Percentiles rank a stretch among this genome's conserved stretches.
phyloP scores from a whole-genome alignment of 2,888 invertebrate genomes.

The Agrotis clavis region DNA sequence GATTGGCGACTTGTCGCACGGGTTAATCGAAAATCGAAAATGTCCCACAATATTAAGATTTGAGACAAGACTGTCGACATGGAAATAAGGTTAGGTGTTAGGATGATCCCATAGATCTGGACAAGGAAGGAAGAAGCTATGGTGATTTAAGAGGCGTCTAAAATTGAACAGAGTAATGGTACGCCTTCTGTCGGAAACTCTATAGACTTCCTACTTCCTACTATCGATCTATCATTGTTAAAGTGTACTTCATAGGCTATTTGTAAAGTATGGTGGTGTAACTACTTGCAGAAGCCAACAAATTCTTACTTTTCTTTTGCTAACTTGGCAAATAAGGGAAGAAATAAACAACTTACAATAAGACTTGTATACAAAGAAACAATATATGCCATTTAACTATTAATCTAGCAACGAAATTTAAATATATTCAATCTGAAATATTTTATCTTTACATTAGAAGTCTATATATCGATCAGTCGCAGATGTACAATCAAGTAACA shows the following conservation, averaged over 20 bases:
- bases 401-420: neutral
- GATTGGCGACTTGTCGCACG: no score
- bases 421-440: neutral
- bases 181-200: conserved; percentile 21
- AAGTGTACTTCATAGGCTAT: conserved; percentile 27
- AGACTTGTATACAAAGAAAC: neutral
- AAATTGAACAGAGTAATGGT: conserved; percentile 11
- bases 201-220: conserved; percentile 18
- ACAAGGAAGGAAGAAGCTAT: neutral
- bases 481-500: no score
- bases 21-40: no score
- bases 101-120: neutral
- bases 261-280: conserved; percentile 10
- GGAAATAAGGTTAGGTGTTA: neutral
- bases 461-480: neutral
- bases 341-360: conserved; percentile 7
- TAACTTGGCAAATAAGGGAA: neutral
- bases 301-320: neutral
- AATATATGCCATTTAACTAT: neutral
- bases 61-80: no score
- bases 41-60: no score
- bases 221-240: conserved; percentile 41
- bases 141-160: conserved; percentile 10
- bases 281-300: neutral
- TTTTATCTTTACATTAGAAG: neutral